Conservation (phyloP, 1,140 invertebrate genomes). For the Drosophila auraria region DNA sequence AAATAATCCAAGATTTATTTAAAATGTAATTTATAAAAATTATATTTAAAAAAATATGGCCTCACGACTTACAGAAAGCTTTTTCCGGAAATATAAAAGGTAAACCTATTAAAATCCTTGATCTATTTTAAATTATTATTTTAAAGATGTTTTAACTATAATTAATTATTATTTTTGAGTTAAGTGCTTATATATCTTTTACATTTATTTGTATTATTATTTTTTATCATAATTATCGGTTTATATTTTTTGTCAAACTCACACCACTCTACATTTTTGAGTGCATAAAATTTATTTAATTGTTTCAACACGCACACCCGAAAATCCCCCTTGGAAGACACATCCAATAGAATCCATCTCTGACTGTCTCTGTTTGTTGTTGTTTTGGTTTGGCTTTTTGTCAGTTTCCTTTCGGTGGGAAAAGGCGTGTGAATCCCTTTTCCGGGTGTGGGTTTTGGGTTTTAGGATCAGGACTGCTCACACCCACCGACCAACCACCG, state of each 20-base stretch:
- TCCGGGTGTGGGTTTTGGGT: conserved; percentile 29
- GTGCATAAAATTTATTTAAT: conserved; percentile 69
- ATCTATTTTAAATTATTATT: neutral
- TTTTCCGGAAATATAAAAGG: neutral
- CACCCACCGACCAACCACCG: conserved; percentile 58
- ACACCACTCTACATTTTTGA: conserved; percentile 41
- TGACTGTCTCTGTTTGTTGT: conserved; percentile 56
- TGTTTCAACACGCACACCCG: conserved; percentile 77
- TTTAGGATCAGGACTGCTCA: conserved; percentile 37
- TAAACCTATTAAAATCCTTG: neutral
- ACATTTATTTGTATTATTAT: too few species aligned
- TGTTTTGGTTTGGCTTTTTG: conserved; percentile 77
- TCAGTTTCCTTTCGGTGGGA: conserved; percentile 46
- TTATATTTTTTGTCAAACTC: too few species aligned
- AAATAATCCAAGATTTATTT: neutral
- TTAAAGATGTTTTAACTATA: too few species aligned
- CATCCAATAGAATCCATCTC: conserved; percentile 36
- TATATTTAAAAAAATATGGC: neutral
- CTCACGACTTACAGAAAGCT: too few species aligned
- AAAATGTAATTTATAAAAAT: neutral
- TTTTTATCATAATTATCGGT: neutral
- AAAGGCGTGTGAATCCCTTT: conserved; percentile 68
- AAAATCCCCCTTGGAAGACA: conserved; percentile 26
- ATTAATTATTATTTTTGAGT: too few species aligned
- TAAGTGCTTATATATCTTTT: too few species aligned